Evolutionary conservation across 2,797 vertebrate species (phyloP).

Genomic region (Sebastes variabilis): DNA sequence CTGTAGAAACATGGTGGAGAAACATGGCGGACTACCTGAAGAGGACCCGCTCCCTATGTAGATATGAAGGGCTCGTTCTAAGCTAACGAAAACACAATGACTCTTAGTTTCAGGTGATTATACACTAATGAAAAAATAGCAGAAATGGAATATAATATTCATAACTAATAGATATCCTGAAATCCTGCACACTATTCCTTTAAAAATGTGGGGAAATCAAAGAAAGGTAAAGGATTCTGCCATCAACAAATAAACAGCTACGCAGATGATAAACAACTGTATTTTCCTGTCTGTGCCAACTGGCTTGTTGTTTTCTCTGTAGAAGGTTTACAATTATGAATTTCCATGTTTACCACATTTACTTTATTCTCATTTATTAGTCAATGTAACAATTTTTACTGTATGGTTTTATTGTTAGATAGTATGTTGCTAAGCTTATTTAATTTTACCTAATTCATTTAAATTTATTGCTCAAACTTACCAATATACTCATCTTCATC

Average conservation of each 20-base stretch:
- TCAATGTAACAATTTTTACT: background rate
- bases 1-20: too few relatives aligned
- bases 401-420: background rate
- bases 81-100: too few relatives aligned
- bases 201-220: background rate
- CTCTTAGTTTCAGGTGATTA: too few relatives aligned
- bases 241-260: background rate
- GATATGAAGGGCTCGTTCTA: too few relatives aligned
- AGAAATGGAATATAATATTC: too few relatives aligned
- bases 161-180: accelerated
- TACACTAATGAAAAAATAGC: too few relatives aligned
- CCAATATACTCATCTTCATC: conserved; percentile 98
- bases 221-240: background rate
- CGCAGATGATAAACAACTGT: background rate
- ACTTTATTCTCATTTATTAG: background rate
- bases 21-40: too few relatives aligned
- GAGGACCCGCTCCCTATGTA: too few relatives aligned
- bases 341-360: background rate
- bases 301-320: background rate
- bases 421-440: background rate
- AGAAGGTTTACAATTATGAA: background rate
- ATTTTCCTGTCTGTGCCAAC: background rate
- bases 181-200: too few relatives aligned
- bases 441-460: background rate
- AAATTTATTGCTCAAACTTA: conserved; percentile 71